These are phyloP conservation scores for Nannoperca obscura DNA, from an alignment of 2,797 vertebrate species.

Conservation along the genomic window DNA sequence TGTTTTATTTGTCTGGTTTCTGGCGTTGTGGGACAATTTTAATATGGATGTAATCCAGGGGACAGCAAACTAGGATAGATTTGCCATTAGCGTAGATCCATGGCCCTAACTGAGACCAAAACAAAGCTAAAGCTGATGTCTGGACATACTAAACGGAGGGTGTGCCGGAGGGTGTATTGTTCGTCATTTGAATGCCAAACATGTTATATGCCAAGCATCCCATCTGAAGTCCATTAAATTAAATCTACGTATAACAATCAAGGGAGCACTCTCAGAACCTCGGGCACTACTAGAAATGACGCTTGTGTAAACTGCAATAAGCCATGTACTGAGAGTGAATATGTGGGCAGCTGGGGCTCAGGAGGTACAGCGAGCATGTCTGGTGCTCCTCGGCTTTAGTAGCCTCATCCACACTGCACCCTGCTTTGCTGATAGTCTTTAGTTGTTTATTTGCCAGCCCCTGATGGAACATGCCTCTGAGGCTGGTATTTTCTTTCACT, in stretches of 20 bases:
- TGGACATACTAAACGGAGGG: no score
- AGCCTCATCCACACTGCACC: background rate
- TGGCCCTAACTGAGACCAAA: no score
- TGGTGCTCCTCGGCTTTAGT: no score
- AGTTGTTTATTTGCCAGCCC: background rate
- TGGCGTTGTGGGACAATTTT: background rate
- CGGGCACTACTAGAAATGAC: no score
- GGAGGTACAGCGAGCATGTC: no score
- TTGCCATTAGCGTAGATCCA: no score
- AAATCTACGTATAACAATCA: no score
- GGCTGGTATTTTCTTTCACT: background rate
- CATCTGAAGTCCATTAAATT: background rate
- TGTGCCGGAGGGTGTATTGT: no score
- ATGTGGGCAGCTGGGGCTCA: no score
- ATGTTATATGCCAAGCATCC: background rate
- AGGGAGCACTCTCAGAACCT: no score
- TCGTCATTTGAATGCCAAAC: background rate
- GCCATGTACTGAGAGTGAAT: background rate
- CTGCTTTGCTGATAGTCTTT: background rate
- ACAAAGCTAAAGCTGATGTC: no score
- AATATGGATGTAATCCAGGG: background rate
- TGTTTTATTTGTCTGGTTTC: background rate
- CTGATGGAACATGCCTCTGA: background rate
- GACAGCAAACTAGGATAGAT: background rate
- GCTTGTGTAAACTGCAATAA: background rate